phyloP scores from a whole-genome alignment of 2,888 invertebrate species.

The Orchesella flavescens region DNA sequence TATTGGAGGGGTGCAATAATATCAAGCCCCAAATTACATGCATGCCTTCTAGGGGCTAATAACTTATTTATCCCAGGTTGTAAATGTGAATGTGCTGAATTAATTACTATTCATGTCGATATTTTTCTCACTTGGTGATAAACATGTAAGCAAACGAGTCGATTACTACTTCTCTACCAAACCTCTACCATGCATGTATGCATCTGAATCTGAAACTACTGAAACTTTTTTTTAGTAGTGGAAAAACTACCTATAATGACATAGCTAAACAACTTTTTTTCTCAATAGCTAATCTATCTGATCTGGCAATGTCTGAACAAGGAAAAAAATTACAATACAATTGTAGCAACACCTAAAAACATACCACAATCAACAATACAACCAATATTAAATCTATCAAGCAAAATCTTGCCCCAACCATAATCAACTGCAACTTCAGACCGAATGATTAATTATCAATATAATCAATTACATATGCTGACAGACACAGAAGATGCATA shows the following conservation, averaged over 20 bases:
- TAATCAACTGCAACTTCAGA: background rate
- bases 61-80: conserved; percentile 20
- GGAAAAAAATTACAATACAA: too few species aligned
- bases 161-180: background rate
- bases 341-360: too few species aligned
- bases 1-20: too few species aligned
- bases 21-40: background rate
- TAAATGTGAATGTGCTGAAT: conserved; percentile 27
- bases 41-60: conserved; percentile 5
- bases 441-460: conserved; percentile 46
- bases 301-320: too few species aligned
- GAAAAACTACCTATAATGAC: too few species aligned
- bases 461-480: conserved; percentile 45
- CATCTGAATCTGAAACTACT: too few species aligned
- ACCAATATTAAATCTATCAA: too few species aligned
- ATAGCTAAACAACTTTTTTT: too few species aligned
- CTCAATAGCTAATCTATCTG: too few species aligned
- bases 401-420: too few species aligned
- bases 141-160: background rate
- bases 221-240: too few species aligned
- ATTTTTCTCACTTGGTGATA: conserved; percentile 46
- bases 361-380: too few species aligned
- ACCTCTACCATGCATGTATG: background rate
- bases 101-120: conserved; percentile 43
- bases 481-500: conserved; percentile 20